phyloP scores from a whole-genome alignment of 1,140 invertebrate genomes.

The Oreohelix idahoensis region DNA sequence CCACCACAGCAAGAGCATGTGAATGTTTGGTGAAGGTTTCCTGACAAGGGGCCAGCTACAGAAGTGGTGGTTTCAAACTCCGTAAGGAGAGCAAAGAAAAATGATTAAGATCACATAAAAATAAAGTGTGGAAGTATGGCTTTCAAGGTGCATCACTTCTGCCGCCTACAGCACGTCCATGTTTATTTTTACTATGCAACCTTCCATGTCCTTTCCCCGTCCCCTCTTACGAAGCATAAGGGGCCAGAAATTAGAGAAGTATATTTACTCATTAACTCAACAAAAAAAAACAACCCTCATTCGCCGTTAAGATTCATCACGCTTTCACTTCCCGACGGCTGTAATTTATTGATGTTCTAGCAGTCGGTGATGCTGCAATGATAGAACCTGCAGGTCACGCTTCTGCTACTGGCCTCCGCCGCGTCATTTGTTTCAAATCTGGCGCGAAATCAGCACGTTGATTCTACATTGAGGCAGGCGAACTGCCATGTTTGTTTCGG shows the following conservation, averaged over 20 bases:
- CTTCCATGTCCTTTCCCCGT: too few relatives aligned
- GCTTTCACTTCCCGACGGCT: too few relatives aligned
- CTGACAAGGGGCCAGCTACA: too few relatives aligned
- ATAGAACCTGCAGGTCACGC: not conserved
- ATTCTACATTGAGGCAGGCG: not conserved
- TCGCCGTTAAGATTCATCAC: not conserved
- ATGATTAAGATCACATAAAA: too few relatives aligned
- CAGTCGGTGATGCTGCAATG: not conserved
- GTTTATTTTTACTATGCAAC: not conserved
- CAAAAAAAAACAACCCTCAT: too few relatives aligned
- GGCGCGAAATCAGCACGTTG: not conserved
- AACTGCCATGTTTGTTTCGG: not conserved
- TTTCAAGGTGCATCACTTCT: not conserved
- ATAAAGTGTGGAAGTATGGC: not conserved
- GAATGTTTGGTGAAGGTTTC: too few relatives aligned
- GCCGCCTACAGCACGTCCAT: not conserved
- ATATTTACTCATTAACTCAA: not conserved
- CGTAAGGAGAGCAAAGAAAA: too few relatives aligned
- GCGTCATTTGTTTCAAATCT: not conserved
- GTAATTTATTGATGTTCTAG: not conserved
- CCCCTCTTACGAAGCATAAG: too few relatives aligned
- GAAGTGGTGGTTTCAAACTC: too few relatives aligned
- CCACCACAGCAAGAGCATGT: too few relatives aligned
- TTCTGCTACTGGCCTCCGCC: not conserved
- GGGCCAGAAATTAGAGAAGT: too few relatives aligned